Conservation (phyloP, 2,888 invertebrate genomes). For the Strigamia crassipes region DNA sequence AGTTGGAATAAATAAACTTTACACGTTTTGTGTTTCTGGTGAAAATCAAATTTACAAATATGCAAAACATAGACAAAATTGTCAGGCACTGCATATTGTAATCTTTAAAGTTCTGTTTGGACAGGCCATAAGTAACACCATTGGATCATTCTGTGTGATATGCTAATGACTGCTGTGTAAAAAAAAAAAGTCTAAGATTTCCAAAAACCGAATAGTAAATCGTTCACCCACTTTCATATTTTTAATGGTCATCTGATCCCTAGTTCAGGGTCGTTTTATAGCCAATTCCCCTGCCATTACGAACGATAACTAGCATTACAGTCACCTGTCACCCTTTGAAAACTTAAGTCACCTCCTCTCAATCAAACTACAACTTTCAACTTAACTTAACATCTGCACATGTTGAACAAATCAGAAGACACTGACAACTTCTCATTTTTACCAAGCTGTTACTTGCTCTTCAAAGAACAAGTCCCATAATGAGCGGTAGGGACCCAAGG, state of each 20-base stretch:
- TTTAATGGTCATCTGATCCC: not conserved
- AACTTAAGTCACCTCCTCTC: conserved; percentile 29
- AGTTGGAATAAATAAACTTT: too few relatives aligned
- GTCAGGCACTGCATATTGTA: too few relatives aligned
- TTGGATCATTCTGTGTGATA: too few relatives aligned
- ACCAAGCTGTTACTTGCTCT: conserved; percentile 28
- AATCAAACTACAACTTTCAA: conserved; percentile 38
- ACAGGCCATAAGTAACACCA: too few relatives aligned
- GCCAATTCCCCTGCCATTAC: not conserved
- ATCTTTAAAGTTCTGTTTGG: too few relatives aligned
- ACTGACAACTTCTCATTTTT: conserved; percentile 31
- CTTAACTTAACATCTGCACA: conserved; percentile 32
- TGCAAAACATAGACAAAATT: too few relatives aligned
- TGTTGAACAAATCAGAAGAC: conserved; percentile 32
- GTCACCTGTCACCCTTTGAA: conserved; percentile 16
- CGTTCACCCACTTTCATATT: not conserved
- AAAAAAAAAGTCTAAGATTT: too few relatives aligned
- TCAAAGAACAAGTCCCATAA: conserved; percentile 39
- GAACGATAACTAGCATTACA: conserved; percentile 25
- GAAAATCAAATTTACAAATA: too few relatives aligned
- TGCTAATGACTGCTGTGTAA: too few relatives aligned
- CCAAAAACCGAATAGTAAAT: too few relatives aligned
- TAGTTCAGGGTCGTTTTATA: not conserved
- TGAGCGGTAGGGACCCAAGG: conserved; percentile 13
- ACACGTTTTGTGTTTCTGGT: too few relatives aligned